Evolutionary conservation across 2,113 vertebrate genomes (phyloP).

Genomic region (human): DNA sequence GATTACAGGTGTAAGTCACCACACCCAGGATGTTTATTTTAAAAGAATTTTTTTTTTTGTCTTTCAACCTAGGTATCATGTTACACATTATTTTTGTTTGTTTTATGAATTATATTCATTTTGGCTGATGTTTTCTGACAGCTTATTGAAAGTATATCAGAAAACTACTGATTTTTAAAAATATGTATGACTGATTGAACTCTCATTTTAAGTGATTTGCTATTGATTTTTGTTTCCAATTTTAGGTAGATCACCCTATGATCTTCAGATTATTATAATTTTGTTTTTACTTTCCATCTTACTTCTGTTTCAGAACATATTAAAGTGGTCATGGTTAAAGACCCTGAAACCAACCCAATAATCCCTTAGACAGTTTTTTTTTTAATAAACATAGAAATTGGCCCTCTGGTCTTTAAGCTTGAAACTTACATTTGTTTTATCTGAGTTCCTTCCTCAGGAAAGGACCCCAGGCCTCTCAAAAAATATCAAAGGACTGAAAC

Average conservation of each 20-base stretch:
- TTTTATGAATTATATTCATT: background rate
- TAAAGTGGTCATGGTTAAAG: background rate
- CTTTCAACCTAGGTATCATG: background rate
- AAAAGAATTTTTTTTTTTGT: background rate
- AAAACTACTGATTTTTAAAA: background rate
- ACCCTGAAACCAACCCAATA: background rate
- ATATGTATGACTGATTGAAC: background rate
- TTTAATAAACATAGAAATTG: no score
- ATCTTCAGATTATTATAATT: background rate
- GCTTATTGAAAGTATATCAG: background rate
- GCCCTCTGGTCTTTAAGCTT: no score
- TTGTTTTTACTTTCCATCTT: background rate
- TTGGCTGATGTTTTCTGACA: background rate
- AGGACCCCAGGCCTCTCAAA: no score
- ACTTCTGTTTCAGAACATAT: background rate
- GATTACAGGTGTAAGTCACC: background rate
- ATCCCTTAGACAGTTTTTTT: no score
- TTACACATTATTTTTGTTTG: background rate
- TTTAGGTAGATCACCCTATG: background rate
- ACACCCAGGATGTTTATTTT: background rate
- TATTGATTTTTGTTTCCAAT: background rate
- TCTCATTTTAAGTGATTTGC: background rate
- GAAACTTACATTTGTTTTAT: no score
- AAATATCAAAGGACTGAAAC: no score
- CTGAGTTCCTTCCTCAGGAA: no score